Conservation (phyloP, 1,140 invertebrate genomes). For the Rhopalosiphum padi region DNA sequence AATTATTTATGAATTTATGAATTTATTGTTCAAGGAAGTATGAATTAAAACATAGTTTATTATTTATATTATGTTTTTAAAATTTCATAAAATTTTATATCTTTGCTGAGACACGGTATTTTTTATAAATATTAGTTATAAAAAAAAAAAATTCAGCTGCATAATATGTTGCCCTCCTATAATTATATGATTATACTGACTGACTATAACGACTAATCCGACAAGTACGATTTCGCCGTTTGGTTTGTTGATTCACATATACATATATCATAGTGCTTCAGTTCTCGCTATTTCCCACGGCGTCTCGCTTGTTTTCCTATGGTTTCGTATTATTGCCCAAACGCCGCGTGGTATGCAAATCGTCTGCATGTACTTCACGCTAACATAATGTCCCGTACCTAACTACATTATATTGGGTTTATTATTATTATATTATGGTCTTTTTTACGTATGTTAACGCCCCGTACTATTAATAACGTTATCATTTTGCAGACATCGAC, state of each 20-base stretch:
- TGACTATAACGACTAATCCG: not conserved
- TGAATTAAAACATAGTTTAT: no score
- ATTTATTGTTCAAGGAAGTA: no score
- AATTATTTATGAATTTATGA: no score
- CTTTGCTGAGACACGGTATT: no score
- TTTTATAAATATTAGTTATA: not conserved
- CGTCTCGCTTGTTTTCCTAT: not conserved
- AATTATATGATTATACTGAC: not conserved
- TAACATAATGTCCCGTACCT: no score
- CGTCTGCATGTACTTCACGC: not conserved
- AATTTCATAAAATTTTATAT: no score
- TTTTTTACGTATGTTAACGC: not conserved
- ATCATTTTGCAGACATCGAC: conserved; percentile 75
- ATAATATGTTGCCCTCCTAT: not conserved
- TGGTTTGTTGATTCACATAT: not conserved
- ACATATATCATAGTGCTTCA: not conserved
- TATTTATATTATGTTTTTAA: no score
- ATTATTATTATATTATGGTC: not conserved
- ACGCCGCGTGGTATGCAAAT: not conserved
- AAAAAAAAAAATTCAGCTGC: not conserved
- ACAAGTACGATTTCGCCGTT: not conserved
- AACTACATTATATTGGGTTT: not conserved
- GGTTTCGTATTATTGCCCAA: not conserved
- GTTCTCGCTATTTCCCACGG: not conserved
- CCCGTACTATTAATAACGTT: conserved; percentile 1